Conservation (phyloP, 2,888 invertebrate genomes). For the Rhamphomyia laevipes region DNA sequence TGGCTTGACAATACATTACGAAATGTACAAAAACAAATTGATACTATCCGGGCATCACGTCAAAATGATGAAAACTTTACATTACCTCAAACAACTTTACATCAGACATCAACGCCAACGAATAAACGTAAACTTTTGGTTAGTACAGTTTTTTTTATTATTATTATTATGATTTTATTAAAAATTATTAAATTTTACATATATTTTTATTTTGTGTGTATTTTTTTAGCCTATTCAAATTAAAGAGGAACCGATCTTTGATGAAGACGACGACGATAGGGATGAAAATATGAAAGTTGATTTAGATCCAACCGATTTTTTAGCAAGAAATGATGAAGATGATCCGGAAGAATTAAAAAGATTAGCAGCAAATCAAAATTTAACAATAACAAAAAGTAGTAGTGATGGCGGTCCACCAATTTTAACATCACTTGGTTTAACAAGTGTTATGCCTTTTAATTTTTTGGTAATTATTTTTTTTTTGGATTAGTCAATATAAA, state of each 20-base stretch:
- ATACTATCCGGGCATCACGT: background rate
- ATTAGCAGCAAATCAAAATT: background rate
- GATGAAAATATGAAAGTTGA: conserved; percentile 30
- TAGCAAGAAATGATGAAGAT: conserved; percentile 14
- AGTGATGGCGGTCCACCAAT: conserved; percentile 18
- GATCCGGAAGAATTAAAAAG: conserved; percentile 10
- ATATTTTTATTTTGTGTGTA: background rate
- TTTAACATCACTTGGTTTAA: conserved; percentile 22
- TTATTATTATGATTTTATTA: background rate
- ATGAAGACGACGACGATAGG: conserved; percentile 28
- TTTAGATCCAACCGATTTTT: conserved; percentile 35
- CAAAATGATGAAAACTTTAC: background rate
- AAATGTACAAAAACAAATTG: background rate
- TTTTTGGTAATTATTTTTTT: conserved; percentile 12
- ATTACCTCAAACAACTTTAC: too few species aligned
- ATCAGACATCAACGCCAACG: too few species aligned
- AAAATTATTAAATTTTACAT: background rate
- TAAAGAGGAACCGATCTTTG: conserved; percentile 31
- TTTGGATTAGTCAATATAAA: background rate
- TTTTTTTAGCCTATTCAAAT: conserved; percentile 29
- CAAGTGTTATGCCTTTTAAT: conserved; percentile 17
- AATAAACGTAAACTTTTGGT: too few species aligned
- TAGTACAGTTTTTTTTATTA: background rate
- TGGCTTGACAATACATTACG: conserved; percentile 26
- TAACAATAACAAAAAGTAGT: background rate